Evolutionary conservation across 2,888 invertebrate genomes (phyloP), one percentile per base, ranked within the genome.

Genomic region (Netelia melanura): DNA sequence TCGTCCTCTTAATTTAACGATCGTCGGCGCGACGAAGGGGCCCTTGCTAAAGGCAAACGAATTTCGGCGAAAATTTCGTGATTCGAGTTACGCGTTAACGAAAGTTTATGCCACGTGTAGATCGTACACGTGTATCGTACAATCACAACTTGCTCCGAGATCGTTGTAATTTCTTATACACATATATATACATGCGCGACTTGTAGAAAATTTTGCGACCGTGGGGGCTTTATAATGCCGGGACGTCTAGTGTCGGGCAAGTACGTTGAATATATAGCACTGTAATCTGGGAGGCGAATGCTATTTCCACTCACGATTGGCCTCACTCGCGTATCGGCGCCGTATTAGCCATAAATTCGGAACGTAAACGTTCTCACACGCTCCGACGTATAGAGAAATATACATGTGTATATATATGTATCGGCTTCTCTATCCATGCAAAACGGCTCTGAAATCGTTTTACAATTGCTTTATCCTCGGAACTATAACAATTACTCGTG

Each of bases 1-100:
- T 78, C 85, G 54, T 76, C 23, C 65, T 83, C 86, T 83, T 89
- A 89, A 90, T 90, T 91, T 89, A 89, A 89, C 90, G 89, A 88
- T 88, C 89, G 83, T 75, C 84, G 38, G 74, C 81, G 74, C 58
- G 86, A 85, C 86, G 83, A 85, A 86, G 89, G 88, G 88, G 88
- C 86, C 38, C 38, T 6, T 6, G 8, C 1, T 38, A 79, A 84
- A 83, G 85, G 74, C 62, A 84, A 84, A 79, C 54, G 48, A 52
- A 38, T 76, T 72, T 77, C 77, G n/a, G 25, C 79, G 81, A 74
- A 81, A 84, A 74, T 84, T 78, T 70, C 8, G 54, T 68, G 68
- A 56, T 14, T 84, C 75, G 56, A 68, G 67, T 72, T 77, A 72
- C 76, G 30, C 54, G 23, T 14, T 48, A 1, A 11, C 9, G 64